A percentile compares a stretch with the other conserved stretches of the same genome.
Evolutionary conservation across 2,797 vertebrate species (phyloP).

Genomic region (Aeoliscus strigatus): DNA sequence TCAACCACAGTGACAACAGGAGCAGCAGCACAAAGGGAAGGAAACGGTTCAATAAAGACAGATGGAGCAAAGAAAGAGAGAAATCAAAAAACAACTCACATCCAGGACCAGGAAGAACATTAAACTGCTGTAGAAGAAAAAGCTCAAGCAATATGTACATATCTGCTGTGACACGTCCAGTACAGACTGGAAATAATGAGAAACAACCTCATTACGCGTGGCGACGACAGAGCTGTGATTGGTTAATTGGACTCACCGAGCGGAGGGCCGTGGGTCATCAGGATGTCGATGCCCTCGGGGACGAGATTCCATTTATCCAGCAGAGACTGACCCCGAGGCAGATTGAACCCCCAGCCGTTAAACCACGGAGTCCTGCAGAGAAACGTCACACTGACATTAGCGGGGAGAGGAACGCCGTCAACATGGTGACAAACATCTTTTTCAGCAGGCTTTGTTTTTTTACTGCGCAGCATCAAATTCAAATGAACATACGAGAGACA

Average conservation of each 20-base stretch:
- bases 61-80: constrained; percentile 30
- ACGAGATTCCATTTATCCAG: constrained; percentile 98
- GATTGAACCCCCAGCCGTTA: constrained; percentile 98
- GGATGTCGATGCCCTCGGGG: constrained; percentile 95
- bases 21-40: constrained; percentile 33
- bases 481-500: too few relatives aligned
- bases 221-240: constrained; percentile 47
- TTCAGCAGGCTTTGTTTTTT: constrained; percentile 1
- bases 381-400: constrained; percentile 7
- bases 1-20: constrained; percentile 43
- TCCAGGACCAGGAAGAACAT: constrained; percentile 38
- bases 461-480: too few relatives aligned
- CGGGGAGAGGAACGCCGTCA: constrained; percentile 1
- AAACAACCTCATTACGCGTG: constrained; percentile 28
- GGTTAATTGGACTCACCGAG: constrained; percentile 85
- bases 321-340: constrained; percentile 95
- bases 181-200: constrained; percentile 43
- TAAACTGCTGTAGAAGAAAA: constrained; percentile 31
- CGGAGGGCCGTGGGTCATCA: constrained; percentile 97
- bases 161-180: constrained; percentile 10
- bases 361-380: constrained; percentile 93
- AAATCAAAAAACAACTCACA: constrained; percentile 4
- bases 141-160: too few relatives aligned
- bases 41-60: constrained; percentile 68
- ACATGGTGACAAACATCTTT: constrained; percentile 2